Percentiles rank a stretch among this genome's conserved stretches.
phyloP scores from a whole-genome alignment of 2,888 invertebrate genomes.

The Belgica antarctica region DNA sequence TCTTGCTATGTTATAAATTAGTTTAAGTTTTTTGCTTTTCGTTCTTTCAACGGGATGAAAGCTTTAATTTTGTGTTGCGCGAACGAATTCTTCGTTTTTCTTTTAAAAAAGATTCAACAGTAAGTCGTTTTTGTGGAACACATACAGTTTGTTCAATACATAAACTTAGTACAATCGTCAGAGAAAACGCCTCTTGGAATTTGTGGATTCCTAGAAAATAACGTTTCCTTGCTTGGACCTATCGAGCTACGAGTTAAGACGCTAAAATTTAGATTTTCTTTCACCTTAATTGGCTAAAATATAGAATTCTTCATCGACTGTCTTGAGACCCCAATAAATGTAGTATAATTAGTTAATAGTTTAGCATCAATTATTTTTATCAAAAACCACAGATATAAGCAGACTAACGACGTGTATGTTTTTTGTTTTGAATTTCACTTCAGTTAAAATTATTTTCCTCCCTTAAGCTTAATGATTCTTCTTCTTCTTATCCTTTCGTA shows the following conservation, averaged over 20 bases:
- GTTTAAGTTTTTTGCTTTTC: background rate
- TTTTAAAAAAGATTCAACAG: slow-evolving; percentile 39
- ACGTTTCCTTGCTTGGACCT: slow-evolving; percentile 24
- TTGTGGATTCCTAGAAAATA: no score
- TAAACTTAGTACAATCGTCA: slow-evolving; percentile 38
- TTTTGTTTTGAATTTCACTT: slow-evolving; percentile 31
- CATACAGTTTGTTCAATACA: slow-evolving; percentile 44
- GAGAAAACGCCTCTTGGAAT: no score
- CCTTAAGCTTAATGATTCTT: slow-evolving; percentile 26
- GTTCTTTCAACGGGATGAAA: background rate
- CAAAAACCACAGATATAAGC: slow-evolving; percentile 44
- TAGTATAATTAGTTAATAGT: slow-evolving; percentile 33
- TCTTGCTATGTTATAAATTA: background rate
- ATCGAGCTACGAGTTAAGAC: slow-evolving; percentile 24
- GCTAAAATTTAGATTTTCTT: slow-evolving; percentile 30
- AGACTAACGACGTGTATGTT: slow-evolving; percentile 44
- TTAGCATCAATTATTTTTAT: slow-evolving; percentile 44
- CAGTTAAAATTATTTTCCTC: slow-evolving; percentile 20
- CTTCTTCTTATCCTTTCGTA: background rate
- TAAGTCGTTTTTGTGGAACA: slow-evolving; percentile 44
- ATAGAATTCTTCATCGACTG: no score
- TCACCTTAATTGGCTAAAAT: slow-evolving; percentile 29
- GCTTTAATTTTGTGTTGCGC: background rate
- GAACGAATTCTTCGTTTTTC: slow-evolving; percentile 16
- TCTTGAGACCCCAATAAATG: no score